Evolutionary conservation across 1,140 invertebrate species (phyloP).

Genomic region (Drosophila eugracilis): DNA sequence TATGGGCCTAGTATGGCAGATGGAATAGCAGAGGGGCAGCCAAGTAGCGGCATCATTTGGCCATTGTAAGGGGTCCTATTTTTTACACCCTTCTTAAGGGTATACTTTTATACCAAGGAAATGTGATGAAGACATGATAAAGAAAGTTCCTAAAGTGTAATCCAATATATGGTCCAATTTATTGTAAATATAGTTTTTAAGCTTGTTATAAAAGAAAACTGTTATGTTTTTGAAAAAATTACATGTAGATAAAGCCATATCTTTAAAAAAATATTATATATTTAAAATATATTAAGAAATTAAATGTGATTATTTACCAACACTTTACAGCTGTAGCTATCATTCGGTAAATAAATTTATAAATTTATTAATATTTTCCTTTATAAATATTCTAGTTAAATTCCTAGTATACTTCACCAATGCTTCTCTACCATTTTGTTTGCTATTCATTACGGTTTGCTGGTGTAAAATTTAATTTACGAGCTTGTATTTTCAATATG

Average conservation of each 20-base stretch:
- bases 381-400: neutral
- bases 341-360: too few species aligned
- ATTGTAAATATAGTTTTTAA: too few species aligned
- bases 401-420: too few species aligned
- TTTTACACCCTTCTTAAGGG: conserved; percentile 17
- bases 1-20: conserved; percentile 53
- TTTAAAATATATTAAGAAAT: too few species aligned
- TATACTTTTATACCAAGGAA: neutral
- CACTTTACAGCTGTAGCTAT: too few species aligned
- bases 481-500: conserved; percentile 80
- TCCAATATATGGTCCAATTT: too few species aligned
- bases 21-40: conserved; percentile 10
- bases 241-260: too few species aligned
- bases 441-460: conserved; percentile 67
- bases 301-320: too few species aligned
- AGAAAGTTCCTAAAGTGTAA: too few species aligned
- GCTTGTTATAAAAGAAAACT: too few species aligned
- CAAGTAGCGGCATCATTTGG: conserved; percentile 69
- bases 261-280: too few species aligned
- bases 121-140: neutral
- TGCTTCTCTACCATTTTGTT: conserved; percentile 13
- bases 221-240: too few species aligned
- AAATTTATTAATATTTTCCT: neutral
- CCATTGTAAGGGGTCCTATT: conserved; percentile 20
- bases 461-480: conserved; percentile 83